phyloP scores from a whole-genome alignment of 2,888 invertebrate species.

The Lacanobia oleracea region DNA sequence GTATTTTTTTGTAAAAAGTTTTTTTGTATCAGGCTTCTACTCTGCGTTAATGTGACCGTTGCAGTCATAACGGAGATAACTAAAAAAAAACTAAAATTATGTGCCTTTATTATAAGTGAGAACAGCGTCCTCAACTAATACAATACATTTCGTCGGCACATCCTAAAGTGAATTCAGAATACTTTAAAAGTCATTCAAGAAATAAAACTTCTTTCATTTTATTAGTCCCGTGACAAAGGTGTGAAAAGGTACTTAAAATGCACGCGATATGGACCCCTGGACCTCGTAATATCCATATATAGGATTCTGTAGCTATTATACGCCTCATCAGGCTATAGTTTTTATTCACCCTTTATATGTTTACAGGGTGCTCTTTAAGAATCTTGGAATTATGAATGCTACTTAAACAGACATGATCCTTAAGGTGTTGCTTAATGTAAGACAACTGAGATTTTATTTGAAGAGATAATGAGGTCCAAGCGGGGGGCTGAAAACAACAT shows the following conservation, averaged over 20 bases:
- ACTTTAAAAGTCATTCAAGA: constrained; percentile 53
- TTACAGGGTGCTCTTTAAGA: constrained; percentile 29
- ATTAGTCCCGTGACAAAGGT: constrained; percentile 57
- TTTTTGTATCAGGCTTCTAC: too few species aligned
- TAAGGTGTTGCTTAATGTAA: background rate
- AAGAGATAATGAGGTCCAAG: background rate
- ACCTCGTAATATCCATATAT: constrained; percentile 51
- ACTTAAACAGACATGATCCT: background rate
- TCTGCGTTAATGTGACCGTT: too few species aligned
- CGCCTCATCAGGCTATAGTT: constrained; percentile 32
- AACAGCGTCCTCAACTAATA: constrained; percentile 9
- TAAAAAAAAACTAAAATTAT: background rate
- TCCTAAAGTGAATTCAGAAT: constrained; percentile 42
- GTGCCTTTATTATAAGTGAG: background rate
- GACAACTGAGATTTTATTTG: background rate
- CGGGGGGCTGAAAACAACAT: too few species aligned
- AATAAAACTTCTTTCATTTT: constrained; percentile 56
- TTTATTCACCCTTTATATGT: constrained; percentile 21
- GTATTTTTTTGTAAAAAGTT: too few species aligned
- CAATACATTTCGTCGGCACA: constrained; percentile 38
- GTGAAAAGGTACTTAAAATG: constrained; percentile 61
- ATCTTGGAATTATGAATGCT: background rate
- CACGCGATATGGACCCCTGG: constrained; percentile 29
- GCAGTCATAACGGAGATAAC: too few species aligned
- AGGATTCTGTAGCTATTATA: constrained; percentile 48